Percentiles rank a stretch among this genome's conserved stretches.
Evolutionary conservation across 2,888 invertebrate species (phyloP).

Genomic region (Limnephilus rhombicus): DNA sequence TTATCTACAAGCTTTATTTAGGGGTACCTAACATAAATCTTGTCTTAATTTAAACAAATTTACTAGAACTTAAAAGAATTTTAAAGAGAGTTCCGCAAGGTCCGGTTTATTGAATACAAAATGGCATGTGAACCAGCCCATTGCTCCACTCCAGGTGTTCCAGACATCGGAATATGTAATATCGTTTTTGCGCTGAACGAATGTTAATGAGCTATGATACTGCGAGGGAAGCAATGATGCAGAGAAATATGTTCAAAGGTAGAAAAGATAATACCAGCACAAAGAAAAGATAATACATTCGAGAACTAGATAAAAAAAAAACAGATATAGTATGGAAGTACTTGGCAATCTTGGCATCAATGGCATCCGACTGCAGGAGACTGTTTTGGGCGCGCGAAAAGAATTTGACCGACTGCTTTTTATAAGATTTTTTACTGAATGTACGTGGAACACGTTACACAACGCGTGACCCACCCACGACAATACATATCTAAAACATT

Average conservation of each 20-base stretch:
- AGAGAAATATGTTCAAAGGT: neutral
- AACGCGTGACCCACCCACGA: neutral
- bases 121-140: neutral
- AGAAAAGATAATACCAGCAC: neutral
- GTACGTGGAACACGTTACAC: neutral
- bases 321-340: neutral
- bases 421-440: neutral
- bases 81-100: neutral
- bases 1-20: neutral
- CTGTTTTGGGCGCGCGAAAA: neutral
- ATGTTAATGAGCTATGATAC: neutral
- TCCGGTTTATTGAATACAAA: neutral
- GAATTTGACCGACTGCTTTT: neutral
- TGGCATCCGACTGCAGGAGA: neutral
- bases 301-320: neutral
- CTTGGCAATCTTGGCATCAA: neutral
- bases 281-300: neutral
- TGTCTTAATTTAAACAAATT: neutral
- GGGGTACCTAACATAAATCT: neutral
- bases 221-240: neutral
- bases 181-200: conserved; percentile 12
- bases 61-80: neutral
- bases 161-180: conserved; percentile 18
- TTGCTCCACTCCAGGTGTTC: neutral
- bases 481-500: neutral